Conservation (phyloP, 1,140 invertebrate species). For the Saccostrea glomerata region DNA sequence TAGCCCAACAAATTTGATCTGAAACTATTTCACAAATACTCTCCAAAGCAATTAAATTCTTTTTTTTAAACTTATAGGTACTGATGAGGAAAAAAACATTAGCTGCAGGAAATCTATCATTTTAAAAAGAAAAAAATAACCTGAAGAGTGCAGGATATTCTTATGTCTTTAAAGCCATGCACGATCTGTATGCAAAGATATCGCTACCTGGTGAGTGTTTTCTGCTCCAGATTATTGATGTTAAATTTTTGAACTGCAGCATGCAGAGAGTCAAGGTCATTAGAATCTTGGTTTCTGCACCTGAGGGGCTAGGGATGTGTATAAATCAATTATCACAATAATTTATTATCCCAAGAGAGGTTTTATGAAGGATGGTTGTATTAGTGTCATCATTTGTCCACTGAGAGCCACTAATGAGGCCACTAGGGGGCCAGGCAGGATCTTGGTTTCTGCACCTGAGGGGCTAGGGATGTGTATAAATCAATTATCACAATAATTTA, state of each 20-base stretch:
- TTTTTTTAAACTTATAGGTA: background rate
- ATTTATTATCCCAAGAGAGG: constrained; percentile 34
- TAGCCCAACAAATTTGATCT: background rate
- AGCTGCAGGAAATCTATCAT: constrained; percentile 11
- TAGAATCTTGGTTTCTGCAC: background rate
- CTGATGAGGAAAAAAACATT: background rate
- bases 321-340: constrained; percentile 35
- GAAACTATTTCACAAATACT: background rate
- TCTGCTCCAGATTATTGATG: constrained; percentile 24
- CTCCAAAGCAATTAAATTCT: background rate
- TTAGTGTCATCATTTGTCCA: constrained; percentile 38
- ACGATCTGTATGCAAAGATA: constrained; percentile 7
- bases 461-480: constrained; percentile 10
- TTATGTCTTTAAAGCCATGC: background rate
- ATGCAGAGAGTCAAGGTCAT: constrained; percentile 30
- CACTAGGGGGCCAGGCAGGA: background rate
- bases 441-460: constrained; percentile 12
- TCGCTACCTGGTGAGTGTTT: background rate
- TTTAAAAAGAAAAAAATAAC: background rate
- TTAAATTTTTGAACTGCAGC: background rate
- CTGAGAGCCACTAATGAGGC: constrained; percentile 19
- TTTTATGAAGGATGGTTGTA: constrained; percentile 25
- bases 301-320: constrained; percentile 10
- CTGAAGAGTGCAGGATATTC: background rate
- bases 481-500: constrained; percentile 35